Conservation (phyloP, 2,113 vertebrate species). For the Alethe diademata region DNA sequence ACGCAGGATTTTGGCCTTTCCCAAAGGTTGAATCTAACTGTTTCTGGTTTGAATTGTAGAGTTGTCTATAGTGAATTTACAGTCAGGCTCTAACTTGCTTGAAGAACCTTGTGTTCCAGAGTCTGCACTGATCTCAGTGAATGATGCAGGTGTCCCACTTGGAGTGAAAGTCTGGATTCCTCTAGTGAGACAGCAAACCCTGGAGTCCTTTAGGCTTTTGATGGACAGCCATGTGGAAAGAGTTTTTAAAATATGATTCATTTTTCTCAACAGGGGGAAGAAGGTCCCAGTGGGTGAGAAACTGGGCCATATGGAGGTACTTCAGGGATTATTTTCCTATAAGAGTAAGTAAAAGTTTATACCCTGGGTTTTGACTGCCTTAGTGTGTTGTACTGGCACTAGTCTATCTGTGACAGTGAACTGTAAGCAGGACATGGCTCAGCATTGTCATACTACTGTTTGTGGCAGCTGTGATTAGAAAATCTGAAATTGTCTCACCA, state of each 20-base stretch:
- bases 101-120: not conserved
- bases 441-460: not conserved
- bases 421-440: not conserved
- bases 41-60: not conserved
- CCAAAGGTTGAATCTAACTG: not conserved
- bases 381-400: not conserved
- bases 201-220: not conserved
- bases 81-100: not conserved
- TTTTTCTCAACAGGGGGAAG: conserved; percentile 83
- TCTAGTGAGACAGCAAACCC: not conserved
- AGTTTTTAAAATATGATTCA: not conserved
- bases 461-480: not conserved
- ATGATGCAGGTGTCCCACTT: not conserved
- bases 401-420: not conserved
- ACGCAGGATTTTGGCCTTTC: not conserved
- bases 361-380: not conserved
- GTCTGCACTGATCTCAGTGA: not conserved
- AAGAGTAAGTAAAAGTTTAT: conserved; percentile 75
- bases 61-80: not conserved
- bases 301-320: conserved; percentile 93
- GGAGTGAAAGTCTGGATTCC: not conserved
- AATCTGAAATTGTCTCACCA: not conserved
- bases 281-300: conserved; percentile 93
- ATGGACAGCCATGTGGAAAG: not conserved
- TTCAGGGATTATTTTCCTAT: conserved; percentile 97